Evolutionary conservation across 2,113 vertebrate genomes (phyloP).

Genomic region (Gobius niger): DNA sequence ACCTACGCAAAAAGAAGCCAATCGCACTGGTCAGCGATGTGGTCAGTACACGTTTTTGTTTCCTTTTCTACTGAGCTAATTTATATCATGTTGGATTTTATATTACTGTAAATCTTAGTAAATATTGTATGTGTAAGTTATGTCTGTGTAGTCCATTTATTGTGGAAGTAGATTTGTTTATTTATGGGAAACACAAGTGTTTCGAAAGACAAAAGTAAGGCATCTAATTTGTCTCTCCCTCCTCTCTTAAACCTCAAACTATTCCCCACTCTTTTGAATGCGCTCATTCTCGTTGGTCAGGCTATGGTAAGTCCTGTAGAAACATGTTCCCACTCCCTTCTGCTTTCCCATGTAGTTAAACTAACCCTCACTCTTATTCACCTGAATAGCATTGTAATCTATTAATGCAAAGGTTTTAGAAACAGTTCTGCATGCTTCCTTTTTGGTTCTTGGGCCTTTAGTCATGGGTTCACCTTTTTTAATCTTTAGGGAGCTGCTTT

Average conservation of each 20-base stretch:
- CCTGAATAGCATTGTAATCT: slow-evolving; percentile 32
- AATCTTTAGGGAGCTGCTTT: slow-evolving; percentile 17
- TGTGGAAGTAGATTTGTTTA: slow-evolving; percentile 20
- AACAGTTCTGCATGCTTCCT: slow-evolving; percentile 48
- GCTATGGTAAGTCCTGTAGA: slow-evolving; percentile 90
- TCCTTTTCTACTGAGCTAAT: slow-evolving; percentile 10
- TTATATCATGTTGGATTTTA: background rate
- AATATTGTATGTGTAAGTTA: background rate
- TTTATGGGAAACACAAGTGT: slow-evolving; percentile 43
- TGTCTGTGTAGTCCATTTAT: slow-evolving; percentile 2
- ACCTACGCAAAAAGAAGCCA: slow-evolving; percentile 94
- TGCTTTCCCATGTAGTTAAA: background rate
- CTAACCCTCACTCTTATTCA: slow-evolving; percentile 9
- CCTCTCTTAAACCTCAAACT: slow-evolving; percentile 76
- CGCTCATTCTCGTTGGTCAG: slow-evolving; percentile 84
- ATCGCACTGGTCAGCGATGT: slow-evolving; percentile 95
- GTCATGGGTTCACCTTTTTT: slow-evolving; percentile 38
- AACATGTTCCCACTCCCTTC: slow-evolving; percentile 50
- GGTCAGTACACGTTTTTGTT: slow-evolving; percentile 80
- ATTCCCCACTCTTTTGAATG: slow-evolving; percentile 85
- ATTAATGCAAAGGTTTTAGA: slow-evolving; percentile 10
- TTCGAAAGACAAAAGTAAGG: slow-evolving; percentile 51
- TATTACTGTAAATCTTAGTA: background rate
- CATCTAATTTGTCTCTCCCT: slow-evolving; percentile 70
- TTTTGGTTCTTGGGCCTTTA: slow-evolving; percentile 5